Percentiles rank a stretch among this genome's conserved stretches.
These are phyloP conservation scores for Hydractinia echinata DNA, from an alignment of 30 jellyfish, hydroid and myxozoan genomes.

Conservation along the genomic window DNA sequence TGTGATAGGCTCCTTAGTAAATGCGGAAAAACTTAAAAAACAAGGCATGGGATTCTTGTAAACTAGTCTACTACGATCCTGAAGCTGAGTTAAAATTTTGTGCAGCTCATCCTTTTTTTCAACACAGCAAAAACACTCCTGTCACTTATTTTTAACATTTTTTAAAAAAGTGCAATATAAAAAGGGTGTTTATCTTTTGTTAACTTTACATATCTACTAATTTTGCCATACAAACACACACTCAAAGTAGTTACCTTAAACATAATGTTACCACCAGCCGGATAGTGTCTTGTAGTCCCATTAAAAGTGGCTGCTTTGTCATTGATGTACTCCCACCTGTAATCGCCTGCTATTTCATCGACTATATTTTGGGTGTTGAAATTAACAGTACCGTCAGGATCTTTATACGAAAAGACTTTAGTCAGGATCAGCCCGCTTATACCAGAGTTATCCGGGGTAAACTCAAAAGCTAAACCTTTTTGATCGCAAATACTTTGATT, in stretches of 20 bases:
- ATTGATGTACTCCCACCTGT: slow-evolving; percentile 54
- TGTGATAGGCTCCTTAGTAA: no score
- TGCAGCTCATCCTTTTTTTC: no score
- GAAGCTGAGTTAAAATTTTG: no score
- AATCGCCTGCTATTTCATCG: slow-evolving; percentile 34
- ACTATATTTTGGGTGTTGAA: not conserved
- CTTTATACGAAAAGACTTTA: slow-evolving; percentile 48
- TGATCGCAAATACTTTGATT: slow-evolving; percentile 35
- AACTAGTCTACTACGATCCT: no score
- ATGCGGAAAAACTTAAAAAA: no score
- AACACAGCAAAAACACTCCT: no score
- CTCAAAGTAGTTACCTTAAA: slow-evolving; percentile 5
- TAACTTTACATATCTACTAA: no score
- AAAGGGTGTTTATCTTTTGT: no score
- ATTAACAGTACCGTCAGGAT: slow-evolving; percentile 42
- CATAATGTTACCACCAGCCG: not conserved
- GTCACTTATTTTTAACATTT: no score
- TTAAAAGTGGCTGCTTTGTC: slow-evolving; percentile 16
- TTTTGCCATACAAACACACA: not conserved
- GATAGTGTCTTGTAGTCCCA: not conserved
- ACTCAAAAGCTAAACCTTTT: slow-evolving; percentile 25
- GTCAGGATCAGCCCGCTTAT: slow-evolving; percentile 50
- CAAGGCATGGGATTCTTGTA: no score
- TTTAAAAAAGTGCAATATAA: no score
- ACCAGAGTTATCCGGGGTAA: slow-evolving; percentile 46